Conservation (phyloP, 2,797 vertebrate genomes). For the Alcedo atthis region DNA sequence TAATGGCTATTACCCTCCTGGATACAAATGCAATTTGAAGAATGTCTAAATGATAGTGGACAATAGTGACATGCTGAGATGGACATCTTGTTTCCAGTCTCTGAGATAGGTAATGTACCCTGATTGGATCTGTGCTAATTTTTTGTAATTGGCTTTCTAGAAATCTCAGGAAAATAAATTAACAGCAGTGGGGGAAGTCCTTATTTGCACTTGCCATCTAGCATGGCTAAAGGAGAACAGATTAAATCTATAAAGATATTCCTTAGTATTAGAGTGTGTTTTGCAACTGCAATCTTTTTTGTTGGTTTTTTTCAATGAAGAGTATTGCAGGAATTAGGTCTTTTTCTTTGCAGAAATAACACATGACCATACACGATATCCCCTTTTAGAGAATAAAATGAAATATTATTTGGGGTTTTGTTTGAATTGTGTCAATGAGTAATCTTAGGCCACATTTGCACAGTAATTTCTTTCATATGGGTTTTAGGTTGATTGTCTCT, state of each 20-base stretch:
- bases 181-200: not conserved
- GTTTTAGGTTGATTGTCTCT: not conserved
- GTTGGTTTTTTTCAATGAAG: not conserved
- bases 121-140: constrained; percentile 19
- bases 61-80: constrained; percentile 52
- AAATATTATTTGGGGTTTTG: no score
- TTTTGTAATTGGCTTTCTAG: constrained; percentile 31
- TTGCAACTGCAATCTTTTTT: not conserved
- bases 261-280: constrained; percentile 20
- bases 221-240: not conserved
- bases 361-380: not conserved
- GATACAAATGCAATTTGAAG: constrained; percentile 71
- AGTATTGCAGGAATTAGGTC: not conserved
- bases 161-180: not conserved
- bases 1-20: constrained; percentile 62
- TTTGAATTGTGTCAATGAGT: not conserved
- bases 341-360: not conserved
- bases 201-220: not conserved
- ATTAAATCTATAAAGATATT: constrained; percentile 17
- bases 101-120: constrained; percentile 46
- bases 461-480: not conserved
- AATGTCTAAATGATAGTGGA: constrained; percentile 69
- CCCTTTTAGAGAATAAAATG: constrained; percentile 11
- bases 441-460: not conserved
- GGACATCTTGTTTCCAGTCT: constrained; percentile 37